Conservation (phyloP, 2,888 invertebrate genomes). For the Mythimna lalbum region DNA sequence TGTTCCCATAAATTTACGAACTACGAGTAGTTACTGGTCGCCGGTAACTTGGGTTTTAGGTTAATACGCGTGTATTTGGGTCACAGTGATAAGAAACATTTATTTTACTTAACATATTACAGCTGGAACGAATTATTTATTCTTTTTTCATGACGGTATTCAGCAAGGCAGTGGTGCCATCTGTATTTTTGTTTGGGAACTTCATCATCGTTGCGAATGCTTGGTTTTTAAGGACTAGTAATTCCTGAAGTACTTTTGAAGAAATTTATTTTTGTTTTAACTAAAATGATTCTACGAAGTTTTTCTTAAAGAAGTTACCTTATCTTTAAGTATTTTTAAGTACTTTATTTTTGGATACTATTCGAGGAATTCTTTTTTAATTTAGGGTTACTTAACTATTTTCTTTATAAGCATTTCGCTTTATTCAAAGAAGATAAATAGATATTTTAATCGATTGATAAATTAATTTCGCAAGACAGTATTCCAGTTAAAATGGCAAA, state of each 20-base stretch:
- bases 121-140: conserved; percentile 29
- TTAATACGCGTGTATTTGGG: conserved; percentile 72
- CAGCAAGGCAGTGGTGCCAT: conserved; percentile 24
- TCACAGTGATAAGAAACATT: conserved; percentile 73
- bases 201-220: background rate
- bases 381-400: background rate
- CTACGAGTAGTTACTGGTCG: conserved; percentile 32
- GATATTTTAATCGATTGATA: conserved; percentile 45
- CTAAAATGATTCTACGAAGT: too few species aligned
- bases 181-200: conserved; percentile 26
- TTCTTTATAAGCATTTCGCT: background rate
- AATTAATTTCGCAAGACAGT: conserved; percentile 45
- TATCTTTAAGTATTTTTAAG: background rate
- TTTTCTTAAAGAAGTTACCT: background rate
- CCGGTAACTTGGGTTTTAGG: conserved; percentile 67
- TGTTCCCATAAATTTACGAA: conserved; percentile 43
- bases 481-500: conserved; percentile 62
- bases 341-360: background rate
- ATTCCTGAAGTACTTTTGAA: too few species aligned
- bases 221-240: background rate
- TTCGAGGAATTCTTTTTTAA: background rate
- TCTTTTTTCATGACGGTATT: conserved; percentile 9
- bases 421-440: conserved; percentile 17
- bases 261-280: too few species aligned
- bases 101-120: conserved; percentile 61